Percentiles rank a stretch among this genome's conserved stretches.
Evolutionary conservation across 2,113 vertebrate genomes (phyloP).

Genomic region (Phylloscopus trochiloides): DNA sequence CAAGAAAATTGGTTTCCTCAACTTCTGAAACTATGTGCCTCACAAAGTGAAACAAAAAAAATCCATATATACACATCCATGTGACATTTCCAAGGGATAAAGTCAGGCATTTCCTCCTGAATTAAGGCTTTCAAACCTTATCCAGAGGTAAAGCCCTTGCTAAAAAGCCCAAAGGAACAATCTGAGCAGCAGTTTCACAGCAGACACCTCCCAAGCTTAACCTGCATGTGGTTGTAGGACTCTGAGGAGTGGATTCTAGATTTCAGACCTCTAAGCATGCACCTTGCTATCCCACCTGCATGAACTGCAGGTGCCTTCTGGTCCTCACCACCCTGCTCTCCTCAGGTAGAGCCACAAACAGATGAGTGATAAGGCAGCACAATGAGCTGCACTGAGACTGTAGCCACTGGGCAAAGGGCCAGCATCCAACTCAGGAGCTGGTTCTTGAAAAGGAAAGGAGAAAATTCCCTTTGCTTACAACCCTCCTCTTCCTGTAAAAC

Average conservation of each 20-base stretch:
- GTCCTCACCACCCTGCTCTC: not conserved
- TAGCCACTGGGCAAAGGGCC: accelerated
- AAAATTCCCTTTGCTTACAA: not conserved
- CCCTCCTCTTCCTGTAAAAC: not conserved
- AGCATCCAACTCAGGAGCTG: not conserved
- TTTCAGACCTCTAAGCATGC: not conserved
- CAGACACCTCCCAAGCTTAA: not conserved
- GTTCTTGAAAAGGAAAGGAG: not conserved
- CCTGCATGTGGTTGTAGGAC: not conserved
- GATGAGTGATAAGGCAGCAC: not conserved
- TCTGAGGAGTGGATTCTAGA: not conserved
- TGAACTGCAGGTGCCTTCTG: not conserved
- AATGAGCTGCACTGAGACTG: not conserved
- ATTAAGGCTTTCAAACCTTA: not conserved
- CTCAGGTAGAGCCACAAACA: not conserved
- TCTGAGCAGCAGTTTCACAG: not conserved
- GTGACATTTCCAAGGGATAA: not conserved
- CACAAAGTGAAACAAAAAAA: not conserved
- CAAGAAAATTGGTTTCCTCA: not conserved
- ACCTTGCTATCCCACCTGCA: not conserved
- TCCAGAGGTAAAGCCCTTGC: not conserved
- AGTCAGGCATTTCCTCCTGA: not conserved
- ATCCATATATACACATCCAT: not conserved
- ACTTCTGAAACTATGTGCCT: not conserved
- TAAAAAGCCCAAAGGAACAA: not conserved